Base-by-base conservation (phyloP, 2,888 invertebrate genomes). In the Abrostola tripartita region DNA sequence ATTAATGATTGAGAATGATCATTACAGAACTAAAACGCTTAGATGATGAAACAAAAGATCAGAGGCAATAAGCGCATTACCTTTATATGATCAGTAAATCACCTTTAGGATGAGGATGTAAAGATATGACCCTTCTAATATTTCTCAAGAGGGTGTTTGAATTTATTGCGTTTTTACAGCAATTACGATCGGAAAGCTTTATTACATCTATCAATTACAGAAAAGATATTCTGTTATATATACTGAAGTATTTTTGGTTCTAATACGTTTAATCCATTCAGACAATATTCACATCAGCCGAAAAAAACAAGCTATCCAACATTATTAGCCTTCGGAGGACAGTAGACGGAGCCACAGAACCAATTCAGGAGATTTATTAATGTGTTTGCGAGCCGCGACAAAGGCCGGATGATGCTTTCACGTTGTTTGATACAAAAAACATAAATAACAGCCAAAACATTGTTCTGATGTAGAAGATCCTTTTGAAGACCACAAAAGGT, bases 331-430 rank as follows among this genome's bases (percentile, higher is more conserved):
- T 76, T 68, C 64, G 60, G 74, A 76, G 70, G 61, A 78, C 54
- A 51, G 62, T 53, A 78, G 63, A 72, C 64, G 68, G 68, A 80
- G 76, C 71, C 76, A 78, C 77, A 61, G 76, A 79, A 83, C 82
- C 85, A 76, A 85, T 86, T 85, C 81, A 71, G 70, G 76, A 85
- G 86, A 90, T 89, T 88, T 90, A 90, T 88, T 85, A 85, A 88
- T 85, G 79, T 89, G 89, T 88, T 88, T 89, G 85, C 79, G 80
- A 84, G 77, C 71, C 70, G 65, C 68, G 76, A 82, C 81, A 79
- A 79, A 80, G 61, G 70, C 65, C 65, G 73, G 73, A 76, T 79
- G 76, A 76, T 72, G 73, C 71, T 82, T 78, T 78, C 73, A 80
- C 79, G 78, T 81, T 66, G 75, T 77, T 76, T 78, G 76, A 76